phyloP scores from a whole-genome alignment of 2,113 vertebrate genomes.

The Hemichromis elongatus region DNA sequence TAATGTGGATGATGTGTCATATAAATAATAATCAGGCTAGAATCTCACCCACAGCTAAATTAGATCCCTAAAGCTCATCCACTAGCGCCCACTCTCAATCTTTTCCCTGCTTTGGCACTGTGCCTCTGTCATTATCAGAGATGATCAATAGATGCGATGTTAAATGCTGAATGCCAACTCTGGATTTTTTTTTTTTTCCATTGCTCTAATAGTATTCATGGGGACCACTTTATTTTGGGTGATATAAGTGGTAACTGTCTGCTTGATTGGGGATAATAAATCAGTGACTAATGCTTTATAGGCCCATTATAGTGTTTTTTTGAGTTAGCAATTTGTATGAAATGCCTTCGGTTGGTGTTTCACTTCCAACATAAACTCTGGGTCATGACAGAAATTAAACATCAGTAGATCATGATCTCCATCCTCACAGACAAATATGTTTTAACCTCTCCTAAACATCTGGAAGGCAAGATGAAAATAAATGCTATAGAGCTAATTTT shows the following conservation, averaged over 20 bases:
- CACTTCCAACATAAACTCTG: neutral
- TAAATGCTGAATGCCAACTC: conserved; percentile 5
- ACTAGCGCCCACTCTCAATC: conserved; percentile 41
- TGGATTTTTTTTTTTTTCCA: neutral
- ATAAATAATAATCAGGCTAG: conserved; percentile 65
- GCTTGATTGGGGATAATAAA: neutral
- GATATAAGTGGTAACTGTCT: neutral
- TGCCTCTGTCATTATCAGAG: conserved; percentile 21
- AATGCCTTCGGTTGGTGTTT: neutral
- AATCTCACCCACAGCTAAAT: conserved; percentile 62
- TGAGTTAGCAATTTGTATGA: neutral
- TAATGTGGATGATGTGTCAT: conserved; percentile 67
- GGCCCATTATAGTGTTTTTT: neutral
- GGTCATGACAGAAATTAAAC: neutral
- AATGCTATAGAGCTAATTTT: neutral
- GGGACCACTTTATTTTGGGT: neutral
- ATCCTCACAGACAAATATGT: neutral
- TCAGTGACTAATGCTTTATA: neutral
- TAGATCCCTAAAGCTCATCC: conserved; percentile 56
- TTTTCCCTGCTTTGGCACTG: conserved; percentile 15
- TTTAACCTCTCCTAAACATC: neutral
- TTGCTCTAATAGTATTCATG: neutral
- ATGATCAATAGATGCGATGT: conserved; percentile 28
- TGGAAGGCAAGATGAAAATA: neutral
- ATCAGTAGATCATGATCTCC: neutral